Base-by-base conservation (phyloP, 2,797 vertebrate species). In the Cuniculus paca region DNA sequence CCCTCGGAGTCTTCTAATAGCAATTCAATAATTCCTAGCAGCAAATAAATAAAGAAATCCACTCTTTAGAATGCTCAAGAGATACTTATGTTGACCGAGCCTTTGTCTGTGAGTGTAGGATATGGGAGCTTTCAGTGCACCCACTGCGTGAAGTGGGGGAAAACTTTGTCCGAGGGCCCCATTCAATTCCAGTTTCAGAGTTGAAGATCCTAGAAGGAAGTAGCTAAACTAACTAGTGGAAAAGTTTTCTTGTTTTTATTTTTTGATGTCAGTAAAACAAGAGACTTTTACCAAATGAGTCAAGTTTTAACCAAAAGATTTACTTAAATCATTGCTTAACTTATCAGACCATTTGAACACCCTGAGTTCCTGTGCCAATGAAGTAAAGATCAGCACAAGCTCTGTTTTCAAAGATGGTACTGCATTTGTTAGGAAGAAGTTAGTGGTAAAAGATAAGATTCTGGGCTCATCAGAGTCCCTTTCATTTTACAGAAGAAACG, bases 401-500 rank as follows among this genome's bases (percentile, higher is more conserved):
- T 60, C 48, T 42, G 36, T 88, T 95, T 90, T 92, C 68, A 72
- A 90, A 94, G 58, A 63, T 65, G 70, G 39, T 6, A 4, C 31
- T 89, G 9, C 7, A 14, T 78, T 86, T 86, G 61, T 87, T 84
- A 86, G 48, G 31, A 96, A 83, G 56, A 81, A 45, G 36, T 74
- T 87, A 61, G 17, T 5, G 28, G 34, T 34, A 92, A 88, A 95
- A 94, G 58, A 87, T 68, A 52, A 61, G 39, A 88, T 36, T 74
- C n/a, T 34, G 42, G 68, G 52, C 77, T 52, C 80, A 45, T 45
- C 48, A 61, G 12, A 78, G 70, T 75, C 92, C 96, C 91, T 84
- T 95, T 91, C 24, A 86, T n/a, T 87, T 96, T 50, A 74, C 61
- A 97, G 91, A 91, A 90, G 36, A 97, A 97, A 96, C 26, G 28